phyloP scores from a whole-genome alignment of 2,113 vertebrate genomes.

The Petaurus breviceps region DNA sequence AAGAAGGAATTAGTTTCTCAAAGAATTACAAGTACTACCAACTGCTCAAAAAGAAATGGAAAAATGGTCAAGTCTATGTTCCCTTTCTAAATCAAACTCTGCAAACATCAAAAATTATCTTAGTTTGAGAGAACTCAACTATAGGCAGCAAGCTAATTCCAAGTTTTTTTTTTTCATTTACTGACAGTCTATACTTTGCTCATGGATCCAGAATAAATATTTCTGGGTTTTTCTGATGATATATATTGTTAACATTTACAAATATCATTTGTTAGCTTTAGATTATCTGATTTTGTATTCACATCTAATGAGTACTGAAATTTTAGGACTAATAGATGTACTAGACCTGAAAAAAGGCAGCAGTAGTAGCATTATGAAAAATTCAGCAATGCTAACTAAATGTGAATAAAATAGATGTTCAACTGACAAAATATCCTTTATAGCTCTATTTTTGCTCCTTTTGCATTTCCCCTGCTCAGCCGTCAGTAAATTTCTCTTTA shows the following conservation, averaged over 20 bases:
- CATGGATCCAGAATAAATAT: background rate
- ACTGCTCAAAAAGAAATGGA: background rate
- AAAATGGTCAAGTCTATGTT: background rate
- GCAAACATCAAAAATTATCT: background rate
- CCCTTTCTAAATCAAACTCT: background rate
- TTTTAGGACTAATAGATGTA: slow-evolving; percentile 46
- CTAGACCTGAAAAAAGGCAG: slow-evolving; percentile 44
- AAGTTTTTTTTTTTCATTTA: background rate
- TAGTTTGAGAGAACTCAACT: background rate
- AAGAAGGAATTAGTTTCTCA: background rate
- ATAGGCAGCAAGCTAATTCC: background rate
- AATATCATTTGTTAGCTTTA: slow-evolving; percentile 54
- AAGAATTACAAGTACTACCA: background rate
- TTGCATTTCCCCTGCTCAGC: slow-evolving; percentile 66
- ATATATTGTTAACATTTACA: slow-evolving; percentile 9
- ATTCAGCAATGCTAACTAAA: slow-evolving; percentile 60
- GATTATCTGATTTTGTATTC: slow-evolving; percentile 54
- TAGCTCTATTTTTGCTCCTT: slow-evolving; percentile 50
- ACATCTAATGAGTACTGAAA: slow-evolving; percentile 58
- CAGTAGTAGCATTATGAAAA: slow-evolving; percentile 57
- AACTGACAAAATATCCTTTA: slow-evolving; percentile 62
- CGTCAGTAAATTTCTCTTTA: slow-evolving; percentile 75
- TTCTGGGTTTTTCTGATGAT: slow-evolving; percentile 11
- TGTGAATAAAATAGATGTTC: slow-evolving; percentile 66
- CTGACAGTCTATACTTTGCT: background rate